Evolutionary conservation across 2,797 vertebrate genomes (phyloP), one percentile per base, ranked within the genome.

Genomic region (Alexandromys oeconomus): DNA sequence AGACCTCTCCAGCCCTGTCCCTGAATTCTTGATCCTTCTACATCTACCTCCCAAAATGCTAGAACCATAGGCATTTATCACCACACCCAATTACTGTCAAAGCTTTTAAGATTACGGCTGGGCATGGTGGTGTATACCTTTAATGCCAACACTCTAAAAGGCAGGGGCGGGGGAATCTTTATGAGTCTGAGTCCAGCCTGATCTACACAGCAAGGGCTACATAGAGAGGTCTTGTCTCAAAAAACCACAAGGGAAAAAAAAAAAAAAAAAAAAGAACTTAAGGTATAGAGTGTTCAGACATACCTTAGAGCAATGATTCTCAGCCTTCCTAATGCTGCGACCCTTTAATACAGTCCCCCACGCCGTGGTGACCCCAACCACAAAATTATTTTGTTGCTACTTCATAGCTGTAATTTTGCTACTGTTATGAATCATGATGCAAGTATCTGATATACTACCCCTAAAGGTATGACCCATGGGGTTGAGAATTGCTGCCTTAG

Each of bases 101-200:
- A 74, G 51, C 74, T 91, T 96, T 94, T 91, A 95, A 94, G 34
- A 74, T 82, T 88, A 76, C 21, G 25, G 31, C 27, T n/a, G 88
- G 57, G 40, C 57, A 46, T 77, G 37, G 34, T 78, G 13, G 8
- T 31, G 5, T 29, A 65, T 11, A 23, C 40, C 81, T 65, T 63
- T 89, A 89, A 63, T 65, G 31, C 13, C 31, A 48, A 57, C 54
- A 48, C 40, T 77, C 40, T 31, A 29, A 77, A 43, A 65, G 67
- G 19, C 73, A 34, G 40, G n/a, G 21, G 29, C 8, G 13, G 5
- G 21, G 5, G 40, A 21, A 37, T 48, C 31, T 25, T 5, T 73
- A 9, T 73, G 37, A 78, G 51, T 61, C 23, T 77, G 34, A 63
- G 23, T 8, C 13, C 87, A 89, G 19, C 43, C 51, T 74, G 48